Evolutionary conservation across 2,888 invertebrate species (phyloP).

Genomic region (Molorchus minor): DNA sequence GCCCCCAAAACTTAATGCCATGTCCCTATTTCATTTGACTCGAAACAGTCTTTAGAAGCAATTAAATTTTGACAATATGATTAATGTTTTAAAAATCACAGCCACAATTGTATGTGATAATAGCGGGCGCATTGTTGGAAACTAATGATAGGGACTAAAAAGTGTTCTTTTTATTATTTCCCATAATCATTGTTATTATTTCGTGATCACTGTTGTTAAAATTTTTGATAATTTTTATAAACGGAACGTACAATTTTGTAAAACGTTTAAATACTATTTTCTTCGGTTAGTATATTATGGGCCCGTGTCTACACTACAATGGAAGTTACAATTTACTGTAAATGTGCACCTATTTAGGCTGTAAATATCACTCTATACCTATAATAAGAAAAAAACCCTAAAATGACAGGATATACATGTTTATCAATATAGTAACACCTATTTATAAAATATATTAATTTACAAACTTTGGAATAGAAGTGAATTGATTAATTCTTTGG

Average conservation of each 20-base stretch:
- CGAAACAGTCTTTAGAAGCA: conserved; percentile 55
- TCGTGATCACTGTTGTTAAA: conserved; percentile 52
- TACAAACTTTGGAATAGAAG: too few relatives aligned
- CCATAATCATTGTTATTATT: conserved; percentile 57
- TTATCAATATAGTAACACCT: too few relatives aligned
- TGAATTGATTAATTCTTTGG: too few relatives aligned
- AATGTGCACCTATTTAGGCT: too few relatives aligned
- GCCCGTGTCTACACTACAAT: too few relatives aligned
- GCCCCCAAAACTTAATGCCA: conserved; percentile 48
- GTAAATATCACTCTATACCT: too few relatives aligned
- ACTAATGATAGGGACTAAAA: conserved; percentile 56
- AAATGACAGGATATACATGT: too few relatives aligned
- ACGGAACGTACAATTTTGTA: conserved; percentile 28
- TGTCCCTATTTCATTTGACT: conserved; percentile 51
- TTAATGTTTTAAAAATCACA: conserved; percentile 58
- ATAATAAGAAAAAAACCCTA: too few relatives aligned
- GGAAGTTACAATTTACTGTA: conserved; percentile 7
- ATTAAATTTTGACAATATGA: conserved; percentile 62
- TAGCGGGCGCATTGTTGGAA: conserved; percentile 51
- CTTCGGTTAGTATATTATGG: conserved; percentile 19
- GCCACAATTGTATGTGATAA: conserved; percentile 57
- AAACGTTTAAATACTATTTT: conserved; percentile 25
- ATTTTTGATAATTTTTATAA: conserved; percentile 39
- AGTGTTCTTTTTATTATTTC: conserved; percentile 52
- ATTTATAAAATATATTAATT: too few relatives aligned